Base-by-base conservation (phyloP, 2,113 vertebrate genomes). In the Atrichornis clamosus region DNA sequence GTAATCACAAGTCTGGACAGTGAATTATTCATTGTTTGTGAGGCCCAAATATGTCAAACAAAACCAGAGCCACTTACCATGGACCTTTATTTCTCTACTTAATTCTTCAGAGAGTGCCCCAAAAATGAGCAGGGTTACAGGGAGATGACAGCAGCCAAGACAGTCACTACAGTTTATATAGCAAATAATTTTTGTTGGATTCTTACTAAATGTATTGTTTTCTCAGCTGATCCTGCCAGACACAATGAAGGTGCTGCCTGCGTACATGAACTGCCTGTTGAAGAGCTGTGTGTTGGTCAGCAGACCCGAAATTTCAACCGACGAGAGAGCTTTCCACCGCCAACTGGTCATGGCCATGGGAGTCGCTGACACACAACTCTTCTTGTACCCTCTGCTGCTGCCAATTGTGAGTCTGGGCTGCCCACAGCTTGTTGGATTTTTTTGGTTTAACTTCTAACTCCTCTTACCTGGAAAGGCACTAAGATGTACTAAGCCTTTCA, bases 171-270 rank as follows among this genome's bases (percentile, higher is more conserved):
- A n/a, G 13, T 8, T 39, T 22, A 8, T 2, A 33, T 15, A 33
- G 33, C 26, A 84, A 28, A 19, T 69, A 5, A 22, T 27, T 68
- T 33, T 13, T 65, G 15, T 39, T 52, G 42, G 4, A 16, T 69
- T 67, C 37, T 58, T 77, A 27, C 0, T 6, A 9, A 55, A 32
- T 30, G 20, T 28, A n/a, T 56, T 58, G 26, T 56, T 69, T 69
- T 33, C 18, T 56, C 83, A 99, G 99, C 98, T 99, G 84, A 99
- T 99, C 84, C 98, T 99, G 50, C 99, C 99, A 0, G 99, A 99
- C 15, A 97, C 99, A 17, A 99, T 99, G 99, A 99, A 99, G 94
- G 98, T 99, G 84, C 98, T 99, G 49, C 99, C 99, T 0, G 98
- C 99, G 58, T 99, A 99, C 97, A 98, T 99, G 97, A 99, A 99